These are phyloP conservation scores for Mellivora capensis DNA, from an alignment of 2,113 vertebrate species.

Conservation along the genomic window DNA sequence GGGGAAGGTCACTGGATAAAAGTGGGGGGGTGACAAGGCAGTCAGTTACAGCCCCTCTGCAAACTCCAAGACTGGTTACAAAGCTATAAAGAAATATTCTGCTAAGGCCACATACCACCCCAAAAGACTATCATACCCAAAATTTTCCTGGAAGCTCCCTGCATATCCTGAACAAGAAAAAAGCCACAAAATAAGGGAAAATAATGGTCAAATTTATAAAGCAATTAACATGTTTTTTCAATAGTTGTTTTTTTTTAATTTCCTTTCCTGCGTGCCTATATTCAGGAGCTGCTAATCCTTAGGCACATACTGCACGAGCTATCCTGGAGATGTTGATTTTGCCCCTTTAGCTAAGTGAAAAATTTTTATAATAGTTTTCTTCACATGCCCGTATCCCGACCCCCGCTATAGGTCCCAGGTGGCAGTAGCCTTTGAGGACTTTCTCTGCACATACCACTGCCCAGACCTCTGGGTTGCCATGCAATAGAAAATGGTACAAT, in stretches of 20 bases:
- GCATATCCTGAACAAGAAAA: background rate
- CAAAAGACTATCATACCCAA: background rate
- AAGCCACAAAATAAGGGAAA: background rate
- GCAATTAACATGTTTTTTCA: background rate
- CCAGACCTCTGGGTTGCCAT: background rate
- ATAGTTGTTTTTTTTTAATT: background rate
- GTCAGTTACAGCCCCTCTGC: accelerated
- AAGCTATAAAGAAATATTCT: background rate
- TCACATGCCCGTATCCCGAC: accelerated
- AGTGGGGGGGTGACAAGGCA: accelerated
- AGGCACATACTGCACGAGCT: accelerated
- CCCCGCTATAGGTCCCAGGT: background rate
- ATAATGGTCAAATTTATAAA: background rate
- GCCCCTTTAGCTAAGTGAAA: background rate
- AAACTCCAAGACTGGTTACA: no score
- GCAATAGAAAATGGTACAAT: background rate
- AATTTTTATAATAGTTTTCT: background rate
- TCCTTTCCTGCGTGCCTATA: background rate
- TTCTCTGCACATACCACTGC: background rate
- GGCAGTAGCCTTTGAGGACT: background rate
- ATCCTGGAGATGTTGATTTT: background rate
- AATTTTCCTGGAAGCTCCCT: background rate
- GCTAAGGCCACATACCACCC: background rate
- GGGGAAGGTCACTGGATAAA: no score
- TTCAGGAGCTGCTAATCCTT: background rate